A percentile compares a stretch with the other conserved stretches of the same genome.
These are phyloP conservation scores for Archilochus colubris DNA, from an alignment of 2,113 vertebrate species.

Conservation along the genomic window DNA sequence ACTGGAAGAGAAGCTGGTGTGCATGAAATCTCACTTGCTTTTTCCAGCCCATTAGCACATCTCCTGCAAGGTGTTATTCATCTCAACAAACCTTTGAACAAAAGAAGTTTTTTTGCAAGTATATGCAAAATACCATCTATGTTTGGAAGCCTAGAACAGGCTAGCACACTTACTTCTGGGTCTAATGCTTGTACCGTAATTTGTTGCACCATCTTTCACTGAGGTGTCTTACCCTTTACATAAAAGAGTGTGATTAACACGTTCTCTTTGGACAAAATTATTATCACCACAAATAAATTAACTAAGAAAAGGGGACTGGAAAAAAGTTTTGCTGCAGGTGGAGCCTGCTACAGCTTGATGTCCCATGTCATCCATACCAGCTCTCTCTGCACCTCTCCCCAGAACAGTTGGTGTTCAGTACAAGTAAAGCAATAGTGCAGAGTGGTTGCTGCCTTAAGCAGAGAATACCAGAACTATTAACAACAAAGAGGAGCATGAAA, in stretches of 20 bases:
- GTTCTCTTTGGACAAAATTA: not conserved
- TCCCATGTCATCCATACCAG: accelerated
- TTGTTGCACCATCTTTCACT: accelerated
- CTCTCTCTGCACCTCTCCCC: not conserved
- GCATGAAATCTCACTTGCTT: not conserved
- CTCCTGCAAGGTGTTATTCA: not conserved
- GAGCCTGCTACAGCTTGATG: not conserved
- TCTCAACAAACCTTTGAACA: not conserved
- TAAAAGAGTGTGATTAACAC: accelerated
- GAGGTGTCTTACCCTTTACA: not conserved
- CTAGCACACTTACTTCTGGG: not conserved
- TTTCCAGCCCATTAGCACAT: not conserved
- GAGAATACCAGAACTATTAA: not conserved
- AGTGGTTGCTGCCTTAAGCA: not conserved
- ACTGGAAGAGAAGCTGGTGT: not conserved
- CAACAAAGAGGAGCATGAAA: not conserved
- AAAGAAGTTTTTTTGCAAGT: not conserved
- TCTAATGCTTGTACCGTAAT: not conserved
- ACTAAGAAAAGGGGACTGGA: not conserved
- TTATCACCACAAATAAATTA: not conserved
- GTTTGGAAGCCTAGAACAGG: not conserved
- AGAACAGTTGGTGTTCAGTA: accelerated
- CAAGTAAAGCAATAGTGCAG: accelerated
- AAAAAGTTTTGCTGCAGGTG: not conserved
- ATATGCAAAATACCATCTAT: not conserved